These are phyloP conservation scores for Drosophila equinoxialis DNA, from an alignment of 1,140 invertebrate genomes.

Conservation along the genomic window DNA sequence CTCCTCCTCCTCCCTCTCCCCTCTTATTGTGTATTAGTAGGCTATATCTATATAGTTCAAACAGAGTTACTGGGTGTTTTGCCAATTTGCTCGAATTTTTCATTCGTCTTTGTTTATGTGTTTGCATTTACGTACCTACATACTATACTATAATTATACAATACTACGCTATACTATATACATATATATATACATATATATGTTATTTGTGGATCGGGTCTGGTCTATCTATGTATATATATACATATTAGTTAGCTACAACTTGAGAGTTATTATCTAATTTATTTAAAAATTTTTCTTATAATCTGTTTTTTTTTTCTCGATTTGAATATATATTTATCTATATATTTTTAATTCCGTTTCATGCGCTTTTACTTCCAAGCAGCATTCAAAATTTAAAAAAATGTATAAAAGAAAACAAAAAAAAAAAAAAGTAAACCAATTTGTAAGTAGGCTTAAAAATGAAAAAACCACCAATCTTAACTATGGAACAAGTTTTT, in stretches of 20 bases:
- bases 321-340: conserved; percentile 13
- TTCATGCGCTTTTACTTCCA: conserved; percentile 68
- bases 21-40: conserved; percentile 70
- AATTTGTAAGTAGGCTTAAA: conserved; percentile 23
- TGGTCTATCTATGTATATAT: conserved; percentile 35
- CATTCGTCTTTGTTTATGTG: conserved; percentile 36
- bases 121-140: conserved; percentile 54
- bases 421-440: conserved; percentile 13
- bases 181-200: too few species aligned
- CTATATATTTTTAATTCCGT: conserved; percentile 31
- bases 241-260: conserved; percentile 39
- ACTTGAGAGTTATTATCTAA: conserved; percentile 32
- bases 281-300: conserved; percentile 54
- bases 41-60: conserved; percentile 48
- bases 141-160: conserved; percentile 18
- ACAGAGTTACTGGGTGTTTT: conserved; percentile 46
- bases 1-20: not conserved
- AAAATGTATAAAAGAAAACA: not conserved
- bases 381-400: conserved; percentile 45
- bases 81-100: conserved; percentile 67
- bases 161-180: conserved; percentile 14
- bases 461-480: conserved; percentile 25
- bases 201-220: conserved; percentile 44
- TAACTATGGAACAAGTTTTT: conserved; percentile 41
- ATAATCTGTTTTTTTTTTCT: conserved; percentile 23